A percentile compares a stretch with the other conserved stretches of the same genome.
These are phyloP conservation scores for Palaemon carinicauda DNA, from an alignment of 1,140 invertebrate genomes.

Conservation along the genomic window DNA sequence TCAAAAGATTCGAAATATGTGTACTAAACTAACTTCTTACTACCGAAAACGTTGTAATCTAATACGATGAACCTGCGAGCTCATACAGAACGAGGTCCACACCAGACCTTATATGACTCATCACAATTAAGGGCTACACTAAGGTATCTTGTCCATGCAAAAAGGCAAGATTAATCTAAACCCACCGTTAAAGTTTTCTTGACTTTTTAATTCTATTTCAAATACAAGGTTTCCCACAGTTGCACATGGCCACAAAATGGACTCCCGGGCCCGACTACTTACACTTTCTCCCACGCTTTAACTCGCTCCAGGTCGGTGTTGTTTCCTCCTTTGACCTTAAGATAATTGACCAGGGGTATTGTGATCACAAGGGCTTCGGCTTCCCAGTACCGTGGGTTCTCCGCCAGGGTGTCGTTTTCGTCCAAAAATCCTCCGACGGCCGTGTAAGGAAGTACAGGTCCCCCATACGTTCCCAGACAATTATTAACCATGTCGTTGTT, in stretches of 20 bases:
- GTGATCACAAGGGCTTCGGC: conserved; percentile 89
- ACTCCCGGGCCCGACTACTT: conserved; percentile 47
- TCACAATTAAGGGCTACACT: too few relatives aligned
- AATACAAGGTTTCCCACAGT: background rate
- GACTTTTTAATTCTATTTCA: too few relatives aligned
- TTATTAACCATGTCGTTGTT: conserved; percentile 75
- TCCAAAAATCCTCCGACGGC: conserved; percentile 89
- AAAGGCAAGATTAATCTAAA: too few relatives aligned
- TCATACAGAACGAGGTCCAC: too few relatives aligned
- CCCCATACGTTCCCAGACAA: conserved; percentile 78
- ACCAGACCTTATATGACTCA: too few relatives aligned
- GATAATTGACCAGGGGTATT: conserved; percentile 86
- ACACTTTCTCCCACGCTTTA: conserved; percentile 88
- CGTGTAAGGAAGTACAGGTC: conserved; percentile 89
- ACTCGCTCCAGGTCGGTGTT: conserved; percentile 77
- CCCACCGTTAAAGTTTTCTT: too few relatives aligned
- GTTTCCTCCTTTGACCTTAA: conserved; percentile 66
- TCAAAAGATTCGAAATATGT: too few relatives aligned
- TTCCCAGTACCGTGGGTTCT: conserved; percentile 72
- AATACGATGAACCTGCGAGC: too few relatives aligned
- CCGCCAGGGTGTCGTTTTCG: conserved; percentile 62
- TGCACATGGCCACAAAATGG: background rate
- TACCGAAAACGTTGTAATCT: too few relatives aligned
- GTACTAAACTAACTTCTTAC: too few relatives aligned
- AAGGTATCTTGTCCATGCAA: too few relatives aligned